Evolutionary conservation across 2,113 vertebrate genomes (phyloP).

Genomic region (Ceyx margarethae): DNA sequence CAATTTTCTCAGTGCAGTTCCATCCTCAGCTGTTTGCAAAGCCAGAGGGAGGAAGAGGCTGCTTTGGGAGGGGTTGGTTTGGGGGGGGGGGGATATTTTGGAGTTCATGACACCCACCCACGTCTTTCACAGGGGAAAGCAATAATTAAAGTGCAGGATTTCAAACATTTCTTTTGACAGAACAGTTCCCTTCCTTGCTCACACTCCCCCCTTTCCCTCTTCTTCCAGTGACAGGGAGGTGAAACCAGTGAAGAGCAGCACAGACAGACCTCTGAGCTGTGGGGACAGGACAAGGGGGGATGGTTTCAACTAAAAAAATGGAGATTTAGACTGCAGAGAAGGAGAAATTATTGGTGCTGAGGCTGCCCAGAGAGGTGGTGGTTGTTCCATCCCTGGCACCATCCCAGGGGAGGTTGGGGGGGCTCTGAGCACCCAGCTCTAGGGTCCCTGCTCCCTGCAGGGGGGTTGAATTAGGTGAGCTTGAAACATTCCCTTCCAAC

Average conservation of each 20-base stretch:
- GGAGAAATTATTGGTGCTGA: neutral
- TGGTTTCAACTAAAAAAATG: too few species aligned
- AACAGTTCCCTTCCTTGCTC: neutral
- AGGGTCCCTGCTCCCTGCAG: too few species aligned
- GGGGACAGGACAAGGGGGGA: too few species aligned
- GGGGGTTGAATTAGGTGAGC: too few species aligned
- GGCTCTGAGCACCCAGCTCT: too few species aligned
- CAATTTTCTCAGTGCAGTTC: neutral
- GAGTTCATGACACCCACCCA: constrained; percentile 21
- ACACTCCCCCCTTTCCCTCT: neutral
- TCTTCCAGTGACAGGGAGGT: neutral
- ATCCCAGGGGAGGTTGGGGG: neutral
- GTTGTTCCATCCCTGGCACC: neutral
- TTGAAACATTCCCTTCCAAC: too few species aligned
- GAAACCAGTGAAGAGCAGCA: neutral
- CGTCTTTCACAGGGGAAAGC: constrained; percentile 2
- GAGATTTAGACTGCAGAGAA: too few species aligned
- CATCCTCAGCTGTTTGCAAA: neutral
- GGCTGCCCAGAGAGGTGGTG: neutral
- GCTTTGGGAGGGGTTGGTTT: constrained; percentile 2
- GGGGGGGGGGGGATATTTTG: constrained; percentile 1
- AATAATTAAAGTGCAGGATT: constrained; percentile 43
- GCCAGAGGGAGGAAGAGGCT: neutral
- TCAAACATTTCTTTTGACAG: constrained; percentile 30
- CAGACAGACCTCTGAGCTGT: neutral